Conservation (phyloP, 2,113 vertebrate genomes). For the Vulpes ferrilata region DNA sequence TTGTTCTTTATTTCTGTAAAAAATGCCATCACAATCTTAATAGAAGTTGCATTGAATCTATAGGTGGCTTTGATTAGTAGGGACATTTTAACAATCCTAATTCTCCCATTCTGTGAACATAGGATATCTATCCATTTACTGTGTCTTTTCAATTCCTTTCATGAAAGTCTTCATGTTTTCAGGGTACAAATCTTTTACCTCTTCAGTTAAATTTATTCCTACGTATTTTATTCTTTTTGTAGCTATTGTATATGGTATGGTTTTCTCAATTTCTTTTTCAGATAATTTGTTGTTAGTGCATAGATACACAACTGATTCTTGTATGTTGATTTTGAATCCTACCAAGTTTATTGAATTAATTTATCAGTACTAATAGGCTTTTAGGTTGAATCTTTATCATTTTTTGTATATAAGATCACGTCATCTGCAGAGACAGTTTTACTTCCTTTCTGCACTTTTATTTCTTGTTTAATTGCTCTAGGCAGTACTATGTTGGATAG, state of each 20-base stretch:
- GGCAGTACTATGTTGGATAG: not conserved
- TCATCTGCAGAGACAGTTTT: not conserved
- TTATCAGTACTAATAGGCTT: not conserved
- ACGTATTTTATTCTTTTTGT: not conserved
- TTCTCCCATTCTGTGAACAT: not conserved
- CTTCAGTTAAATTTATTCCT: not conserved
- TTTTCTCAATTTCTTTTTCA: not conserved
- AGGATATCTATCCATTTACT: not conserved
- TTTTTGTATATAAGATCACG: not conserved
- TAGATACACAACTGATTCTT: not conserved
- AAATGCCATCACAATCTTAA: not conserved
- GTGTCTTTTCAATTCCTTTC: not conserved
- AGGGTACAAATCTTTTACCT: not conserved
- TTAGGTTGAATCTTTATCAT: not conserved
- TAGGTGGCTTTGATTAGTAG: not conserved
- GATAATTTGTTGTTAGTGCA: not conserved
- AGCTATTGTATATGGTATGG: not conserved
- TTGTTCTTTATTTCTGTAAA: not conserved
- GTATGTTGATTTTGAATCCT: not conserved
- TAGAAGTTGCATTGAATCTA: not conserved
- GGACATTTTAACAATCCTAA: not conserved
- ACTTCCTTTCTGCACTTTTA: not conserved
- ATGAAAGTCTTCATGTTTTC: not conserved
- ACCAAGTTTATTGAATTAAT: not conserved
- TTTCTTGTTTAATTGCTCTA: not conserved